phyloP scores from a whole-genome alignment of 2,797 vertebrate genomes.

The Syncerus caffer region DNA sequence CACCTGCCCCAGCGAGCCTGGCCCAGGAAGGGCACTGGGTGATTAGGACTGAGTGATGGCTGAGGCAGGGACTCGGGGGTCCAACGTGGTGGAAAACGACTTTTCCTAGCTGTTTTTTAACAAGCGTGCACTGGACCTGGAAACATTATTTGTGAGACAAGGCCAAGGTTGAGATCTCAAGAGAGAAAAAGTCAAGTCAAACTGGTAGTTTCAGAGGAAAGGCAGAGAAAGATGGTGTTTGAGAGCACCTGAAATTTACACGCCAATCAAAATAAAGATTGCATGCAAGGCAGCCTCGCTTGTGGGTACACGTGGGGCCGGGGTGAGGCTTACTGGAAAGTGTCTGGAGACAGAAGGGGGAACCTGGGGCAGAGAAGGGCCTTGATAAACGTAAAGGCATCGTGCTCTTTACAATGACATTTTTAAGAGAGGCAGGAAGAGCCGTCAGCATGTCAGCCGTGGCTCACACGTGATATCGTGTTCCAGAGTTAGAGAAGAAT shows the following conservation, averaged over 20 bases:
- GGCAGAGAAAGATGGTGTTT: neutral
- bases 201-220: neutral
- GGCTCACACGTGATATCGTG: accelerated
- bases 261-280: neutral
- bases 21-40: neutral
- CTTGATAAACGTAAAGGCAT: accelerated
- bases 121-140: accelerated
- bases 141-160: neutral
- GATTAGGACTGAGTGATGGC: neutral
- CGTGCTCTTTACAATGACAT: accelerated
- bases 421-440: neutral
- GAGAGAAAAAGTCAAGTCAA: neutral
- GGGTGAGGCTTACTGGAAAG: accelerated
- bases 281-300: accelerated
- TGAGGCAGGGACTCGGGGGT: accelerated
- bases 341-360: neutral
- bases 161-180: neutral
- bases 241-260: neutral
- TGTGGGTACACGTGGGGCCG: accelerated
- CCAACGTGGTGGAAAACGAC: neutral
- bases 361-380: accelerated
- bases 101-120: neutral
- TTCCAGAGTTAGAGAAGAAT: no score
- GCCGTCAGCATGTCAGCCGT: accelerated
- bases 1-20: neutral